A percentile compares a stretch with the other conserved stretches of the same genome.
phyloP scores from a whole-genome alignment of 2,888 invertebrate species.

The Argyresthia goedartella region DNA sequence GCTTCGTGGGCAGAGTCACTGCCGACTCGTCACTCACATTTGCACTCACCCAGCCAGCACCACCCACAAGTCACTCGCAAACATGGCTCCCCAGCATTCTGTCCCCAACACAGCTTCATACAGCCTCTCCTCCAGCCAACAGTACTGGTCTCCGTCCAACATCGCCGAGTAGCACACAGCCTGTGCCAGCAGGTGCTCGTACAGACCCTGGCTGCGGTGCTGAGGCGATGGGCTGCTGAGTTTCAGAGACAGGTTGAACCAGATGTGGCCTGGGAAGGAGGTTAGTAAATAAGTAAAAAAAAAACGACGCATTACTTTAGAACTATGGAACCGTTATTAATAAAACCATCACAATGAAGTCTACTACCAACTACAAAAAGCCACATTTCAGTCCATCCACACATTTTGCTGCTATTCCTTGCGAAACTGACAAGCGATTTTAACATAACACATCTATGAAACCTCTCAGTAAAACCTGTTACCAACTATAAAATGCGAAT shows the following conservation, averaged over 20 bases:
- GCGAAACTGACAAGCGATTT: too few relatives aligned
- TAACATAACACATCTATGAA: too few relatives aligned
- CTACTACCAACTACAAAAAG: too few relatives aligned
- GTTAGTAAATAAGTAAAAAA: not conserved
- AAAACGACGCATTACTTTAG: too few relatives aligned
- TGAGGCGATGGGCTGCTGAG: constrained; percentile 17
- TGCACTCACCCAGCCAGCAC: constrained; percentile 37
- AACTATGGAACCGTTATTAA: too few relatives aligned
- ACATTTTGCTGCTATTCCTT: too few relatives aligned
- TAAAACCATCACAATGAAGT: too few relatives aligned
- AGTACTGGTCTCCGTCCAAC: constrained; percentile 26
- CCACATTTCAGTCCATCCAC: too few relatives aligned
- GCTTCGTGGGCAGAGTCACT: too few relatives aligned
- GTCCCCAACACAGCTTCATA: constrained; percentile 31
- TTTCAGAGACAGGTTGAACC: constrained; percentile 31
- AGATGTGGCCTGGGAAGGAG: constrained; percentile 36
- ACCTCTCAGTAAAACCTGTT: too few relatives aligned
- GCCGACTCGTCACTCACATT: too few relatives aligned
- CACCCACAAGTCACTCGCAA: constrained; percentile 44
- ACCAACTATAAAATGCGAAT: too few relatives aligned
- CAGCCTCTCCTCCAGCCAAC: constrained; percentile 29
- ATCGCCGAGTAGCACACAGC: constrained; percentile 25
- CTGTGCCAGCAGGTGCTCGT: constrained; percentile 32
- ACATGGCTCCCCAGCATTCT: constrained; percentile 34
- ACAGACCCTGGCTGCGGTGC: constrained; percentile 22